A percentile compares a stretch with the other conserved stretches of the same genome.
phyloP scores from a whole-genome alignment of 2,888 invertebrate genomes.

The Agrochola macilenta region DNA sequence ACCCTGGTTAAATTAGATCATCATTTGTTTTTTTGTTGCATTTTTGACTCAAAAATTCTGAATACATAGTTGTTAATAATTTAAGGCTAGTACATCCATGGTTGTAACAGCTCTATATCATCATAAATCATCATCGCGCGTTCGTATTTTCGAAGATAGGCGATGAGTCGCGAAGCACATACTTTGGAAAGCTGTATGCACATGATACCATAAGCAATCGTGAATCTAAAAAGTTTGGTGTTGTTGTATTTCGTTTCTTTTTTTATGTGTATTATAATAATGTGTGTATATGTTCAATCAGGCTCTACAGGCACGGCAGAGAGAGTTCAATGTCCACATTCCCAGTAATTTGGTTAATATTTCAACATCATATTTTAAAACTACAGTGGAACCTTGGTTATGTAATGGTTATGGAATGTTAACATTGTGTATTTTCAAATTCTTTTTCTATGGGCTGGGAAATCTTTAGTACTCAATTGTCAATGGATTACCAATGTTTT shows the following conservation, averaged over 20 bases:
- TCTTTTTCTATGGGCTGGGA: no score
- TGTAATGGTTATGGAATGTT: neutral
- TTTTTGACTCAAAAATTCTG: neutral
- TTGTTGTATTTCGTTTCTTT: conserved; percentile 15
- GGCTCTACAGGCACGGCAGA: conserved; percentile 62
- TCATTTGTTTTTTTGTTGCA: no score
- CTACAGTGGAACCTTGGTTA: conserved; percentile 33
- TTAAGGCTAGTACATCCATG: neutral
- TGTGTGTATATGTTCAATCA: conserved; percentile 59
- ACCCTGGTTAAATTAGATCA: neutral
- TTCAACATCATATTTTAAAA: conserved; percentile 36
- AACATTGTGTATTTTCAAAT: no score
- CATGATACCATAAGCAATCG: conserved; percentile 9
- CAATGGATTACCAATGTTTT: no score
- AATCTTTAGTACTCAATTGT: no score
- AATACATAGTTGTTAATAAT: neutral
- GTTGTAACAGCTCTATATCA: neutral
- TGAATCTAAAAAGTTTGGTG: neutral
- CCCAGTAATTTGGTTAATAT: conserved; percentile 63
- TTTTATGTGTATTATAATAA: conserved; percentile 42
- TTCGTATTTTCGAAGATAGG: neutral
- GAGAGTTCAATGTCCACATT: conserved; percentile 64
- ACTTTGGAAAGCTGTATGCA: neutral
- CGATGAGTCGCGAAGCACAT: neutral
- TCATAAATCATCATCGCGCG: neutral